Percentiles rank a stretch among this genome's conserved stretches.
phyloP scores from a whole-genome alignment of 2,113 vertebrate genomes.

The Octodon degus region DNA sequence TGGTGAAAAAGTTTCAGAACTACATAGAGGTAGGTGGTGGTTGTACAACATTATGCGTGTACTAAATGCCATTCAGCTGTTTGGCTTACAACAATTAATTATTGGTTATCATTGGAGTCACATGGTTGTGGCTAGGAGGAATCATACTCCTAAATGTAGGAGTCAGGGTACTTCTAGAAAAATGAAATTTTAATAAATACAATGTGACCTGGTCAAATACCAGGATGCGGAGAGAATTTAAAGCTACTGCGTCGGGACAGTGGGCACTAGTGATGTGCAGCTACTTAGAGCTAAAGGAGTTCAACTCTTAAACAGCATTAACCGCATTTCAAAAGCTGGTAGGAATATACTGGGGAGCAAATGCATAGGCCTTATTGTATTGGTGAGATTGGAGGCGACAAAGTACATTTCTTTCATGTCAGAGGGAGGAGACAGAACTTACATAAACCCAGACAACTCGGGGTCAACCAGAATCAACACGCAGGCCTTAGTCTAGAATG shows the following conservation, averaged over 20 bases:
- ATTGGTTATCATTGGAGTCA: not conserved
- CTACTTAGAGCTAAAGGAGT: not conserved
- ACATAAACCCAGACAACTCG: not conserved
- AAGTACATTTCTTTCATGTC: not conserved
- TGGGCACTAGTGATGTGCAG: not conserved
- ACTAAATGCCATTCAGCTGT: not conserved
- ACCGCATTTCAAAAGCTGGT: not conserved
- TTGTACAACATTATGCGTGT: not conserved
- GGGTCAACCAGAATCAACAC: not conserved
- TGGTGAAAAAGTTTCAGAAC: not conserved
- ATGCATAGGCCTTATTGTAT: not conserved
- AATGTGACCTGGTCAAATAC: not conserved
- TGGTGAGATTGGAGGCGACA: not conserved
- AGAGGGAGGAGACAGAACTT: not conserved
- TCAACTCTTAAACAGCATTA: not conserved
- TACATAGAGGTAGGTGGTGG: not conserved
- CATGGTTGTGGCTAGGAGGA: not conserved
- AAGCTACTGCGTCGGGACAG: not conserved
- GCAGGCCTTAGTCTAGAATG: not conserved
- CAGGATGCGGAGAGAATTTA: conserved; percentile 12
- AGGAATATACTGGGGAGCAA: not conserved
- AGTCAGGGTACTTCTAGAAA: not conserved
- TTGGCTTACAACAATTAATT: conserved; percentile 14
- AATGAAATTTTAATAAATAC: conserved; percentile 39
- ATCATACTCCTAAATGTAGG: not conserved